These are phyloP conservation scores for Aurelia coerulea DNA, from an alignment of 30 jellyfish, hydroid and myxozoan species.

Conservation along the genomic window DNA sequence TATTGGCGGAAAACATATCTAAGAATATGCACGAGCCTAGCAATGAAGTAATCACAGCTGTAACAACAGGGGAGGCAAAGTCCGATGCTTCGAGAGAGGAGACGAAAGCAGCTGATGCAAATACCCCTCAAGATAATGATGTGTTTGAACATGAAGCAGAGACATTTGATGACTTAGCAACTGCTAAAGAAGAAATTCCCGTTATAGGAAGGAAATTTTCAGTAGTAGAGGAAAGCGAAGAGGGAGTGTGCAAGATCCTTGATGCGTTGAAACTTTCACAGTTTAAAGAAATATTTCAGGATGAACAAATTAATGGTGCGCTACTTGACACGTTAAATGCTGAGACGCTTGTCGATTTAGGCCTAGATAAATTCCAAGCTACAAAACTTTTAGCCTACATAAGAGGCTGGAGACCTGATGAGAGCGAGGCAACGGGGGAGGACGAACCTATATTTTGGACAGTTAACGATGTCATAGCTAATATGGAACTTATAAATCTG, in stretches of 20 bases:
- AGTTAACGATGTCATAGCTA: slow-evolving; percentile 16
- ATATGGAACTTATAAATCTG: slow-evolving; percentile 43
- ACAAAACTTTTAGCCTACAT: slow-evolving; percentile 38
- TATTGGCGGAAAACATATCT: no score
- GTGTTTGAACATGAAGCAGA: not conserved
- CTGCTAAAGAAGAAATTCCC: not conserved
- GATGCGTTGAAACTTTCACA: slow-evolving; percentile 41
- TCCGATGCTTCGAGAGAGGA: no score
- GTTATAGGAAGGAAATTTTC: not conserved
- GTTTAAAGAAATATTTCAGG: slow-evolving; percentile 39
- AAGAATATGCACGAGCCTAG: no score
- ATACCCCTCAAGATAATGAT: not conserved
- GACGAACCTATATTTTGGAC: slow-evolving; percentile 46
- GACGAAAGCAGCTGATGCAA: not conserved
- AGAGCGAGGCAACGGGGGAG: slow-evolving; percentile 7
- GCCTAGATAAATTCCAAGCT: slow-evolving; percentile 56
- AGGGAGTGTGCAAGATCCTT: slow-evolving; percentile 37
- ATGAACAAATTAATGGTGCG: slow-evolving; percentile 67
- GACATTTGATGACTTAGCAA: not conserved
- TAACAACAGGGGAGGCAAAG: no score
- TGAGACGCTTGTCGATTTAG: slow-evolving; percentile 32
- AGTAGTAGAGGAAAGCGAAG: slow-evolving; percentile 38
- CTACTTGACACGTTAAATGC: slow-evolving; percentile 18
- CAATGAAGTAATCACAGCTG: no score
- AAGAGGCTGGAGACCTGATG: slow-evolving; percentile 67